Evolutionary conservation across 2,888 invertebrate genomes (phyloP).

Genomic region (Cylindroiulus punctatus): DNA sequence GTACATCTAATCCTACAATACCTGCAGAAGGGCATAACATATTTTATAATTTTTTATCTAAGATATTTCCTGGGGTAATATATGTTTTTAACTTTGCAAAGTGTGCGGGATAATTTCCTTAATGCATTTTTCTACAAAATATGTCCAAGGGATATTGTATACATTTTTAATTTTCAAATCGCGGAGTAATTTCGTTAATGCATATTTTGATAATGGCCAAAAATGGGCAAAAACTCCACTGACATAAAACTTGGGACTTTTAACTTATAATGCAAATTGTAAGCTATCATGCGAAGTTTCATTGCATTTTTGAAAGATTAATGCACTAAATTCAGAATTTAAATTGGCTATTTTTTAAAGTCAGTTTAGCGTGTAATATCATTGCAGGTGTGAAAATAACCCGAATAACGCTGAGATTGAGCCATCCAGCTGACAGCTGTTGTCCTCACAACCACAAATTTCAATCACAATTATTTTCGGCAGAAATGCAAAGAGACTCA

Average conservation of each 20-base stretch:
- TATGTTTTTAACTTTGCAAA: background rate
- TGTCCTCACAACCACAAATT: conserved; percentile 40
- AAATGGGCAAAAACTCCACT: background rate
- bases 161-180: background rate
- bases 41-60: background rate
- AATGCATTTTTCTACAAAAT: background rate
- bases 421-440: conserved; percentile 32
- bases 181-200: background rate
- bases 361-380: background rate
- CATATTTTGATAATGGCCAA: background rate
- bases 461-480: conserved; percentile 42
- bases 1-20: background rate
- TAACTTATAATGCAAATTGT: background rate
- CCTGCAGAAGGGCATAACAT: too few relatives aligned
- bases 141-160: background rate
- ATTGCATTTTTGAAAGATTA: background rate
- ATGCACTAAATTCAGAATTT: background rate
- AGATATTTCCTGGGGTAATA: background rate
- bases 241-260: background rate
- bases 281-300: background rate
- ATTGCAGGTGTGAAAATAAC: conserved; percentile 33
- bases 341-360: background rate
- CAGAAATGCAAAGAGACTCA: background rate
- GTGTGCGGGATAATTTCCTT: background rate
- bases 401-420: background rate